These are phyloP conservation scores for Nemopilema nomurai DNA, from an alignment of 30 jellyfish, hydroid and myxozoan species.

Conservation along the genomic window DNA sequence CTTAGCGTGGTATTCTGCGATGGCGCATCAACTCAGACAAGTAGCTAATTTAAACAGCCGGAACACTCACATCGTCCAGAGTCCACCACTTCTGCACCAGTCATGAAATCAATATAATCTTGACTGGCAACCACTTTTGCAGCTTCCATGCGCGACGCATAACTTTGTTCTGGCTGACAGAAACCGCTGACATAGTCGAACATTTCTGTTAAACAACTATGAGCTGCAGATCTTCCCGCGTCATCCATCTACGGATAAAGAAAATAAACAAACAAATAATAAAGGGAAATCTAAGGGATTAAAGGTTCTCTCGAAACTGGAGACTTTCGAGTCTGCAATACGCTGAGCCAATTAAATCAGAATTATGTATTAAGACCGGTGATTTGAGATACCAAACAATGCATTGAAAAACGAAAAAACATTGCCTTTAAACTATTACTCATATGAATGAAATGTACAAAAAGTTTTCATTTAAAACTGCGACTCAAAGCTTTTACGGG, in stretches of 20 bases:
- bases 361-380: no score
- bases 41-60: no score
- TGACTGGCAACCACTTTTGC: conserved; percentile 36
- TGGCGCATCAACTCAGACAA: no score
- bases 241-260: not conserved
- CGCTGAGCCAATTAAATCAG: no score
- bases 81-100: conserved; percentile 19
- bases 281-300: not conserved
- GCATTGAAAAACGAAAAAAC: no score
- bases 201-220: conserved; percentile 24
- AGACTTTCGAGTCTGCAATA: not conserved
- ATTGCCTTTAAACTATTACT: no score
- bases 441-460: no score
- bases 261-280: not conserved
- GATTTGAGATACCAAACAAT: no score
- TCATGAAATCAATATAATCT: conserved; percentile 2
- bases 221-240: not conserved
- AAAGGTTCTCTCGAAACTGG: not conserved
- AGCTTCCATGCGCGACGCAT: conserved; percentile 11
- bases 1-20: no score
- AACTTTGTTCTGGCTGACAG: conserved; percentile 42
- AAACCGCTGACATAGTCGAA: conserved; percentile 15
- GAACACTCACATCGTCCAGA: not conserved
- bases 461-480: no score
- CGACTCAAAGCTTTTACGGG: no score